Evolutionary conservation across 2,797 vertebrate species (phyloP).

Genomic region (Gambusia yucatana): DNA sequence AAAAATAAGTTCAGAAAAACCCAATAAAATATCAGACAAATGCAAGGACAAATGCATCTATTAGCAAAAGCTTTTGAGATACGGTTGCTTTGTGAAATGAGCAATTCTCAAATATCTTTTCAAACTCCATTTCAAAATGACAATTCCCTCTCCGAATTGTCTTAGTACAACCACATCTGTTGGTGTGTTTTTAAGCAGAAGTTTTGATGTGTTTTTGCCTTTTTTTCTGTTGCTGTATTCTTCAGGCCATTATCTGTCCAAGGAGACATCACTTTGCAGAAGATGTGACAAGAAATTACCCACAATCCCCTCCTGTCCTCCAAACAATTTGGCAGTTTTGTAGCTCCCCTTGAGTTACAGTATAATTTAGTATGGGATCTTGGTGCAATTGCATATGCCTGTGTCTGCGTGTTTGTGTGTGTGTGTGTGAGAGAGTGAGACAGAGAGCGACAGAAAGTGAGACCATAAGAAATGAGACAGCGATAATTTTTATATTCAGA

Average conservation of each 20-base stretch:
- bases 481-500: slow-evolving; percentile 37
- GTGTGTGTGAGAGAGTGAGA: neutral
- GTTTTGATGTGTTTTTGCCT: slow-evolving; percentile 42
- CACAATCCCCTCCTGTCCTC: slow-evolving; percentile 65
- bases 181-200: slow-evolving; percentile 44
- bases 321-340: slow-evolving; percentile 68
- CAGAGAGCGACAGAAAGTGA: neutral
- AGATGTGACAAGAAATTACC: slow-evolving; percentile 77
- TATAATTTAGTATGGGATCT: slow-evolving; percentile 64
- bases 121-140: slow-evolving; percentile 25
- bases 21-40: slow-evolving; percentile 9
- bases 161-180: slow-evolving; percentile 15
- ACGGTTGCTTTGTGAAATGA: slow-evolving; percentile 16
- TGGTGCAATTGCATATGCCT: slow-evolving; percentile 49
- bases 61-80: slow-evolving; percentile 15
- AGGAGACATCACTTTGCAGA: slow-evolving; percentile 62
- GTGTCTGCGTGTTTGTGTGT: slow-evolving; percentile 14
- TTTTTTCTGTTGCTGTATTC: slow-evolving; percentile 46
- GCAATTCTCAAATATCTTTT: slow-evolving; percentile 29
- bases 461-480: slow-evolving; percentile 24
- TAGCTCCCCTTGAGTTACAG: slow-evolving; percentile 49
- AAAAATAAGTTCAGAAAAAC: neutral
- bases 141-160: slow-evolving; percentile 18
- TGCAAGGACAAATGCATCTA: slow-evolving; percentile 8
- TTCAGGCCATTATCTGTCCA: slow-evolving; percentile 69